phyloP scores from a whole-genome alignment of 2,797 vertebrate genomes.

The Tapirus indicus region DNA sequence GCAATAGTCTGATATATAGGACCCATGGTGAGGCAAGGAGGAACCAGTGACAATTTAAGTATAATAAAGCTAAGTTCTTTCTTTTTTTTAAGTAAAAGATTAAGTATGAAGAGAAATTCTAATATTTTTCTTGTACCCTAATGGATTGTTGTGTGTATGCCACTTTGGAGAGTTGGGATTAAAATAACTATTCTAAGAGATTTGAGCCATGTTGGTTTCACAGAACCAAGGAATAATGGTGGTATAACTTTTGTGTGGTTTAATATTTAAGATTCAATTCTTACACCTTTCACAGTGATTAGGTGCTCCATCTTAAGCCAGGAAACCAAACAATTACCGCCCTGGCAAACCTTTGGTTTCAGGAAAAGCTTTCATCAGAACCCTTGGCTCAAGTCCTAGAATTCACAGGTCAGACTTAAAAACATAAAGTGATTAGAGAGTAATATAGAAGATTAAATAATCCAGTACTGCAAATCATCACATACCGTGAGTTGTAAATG shows the following conservation, averaged over 20 bases:
- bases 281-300: not conserved
- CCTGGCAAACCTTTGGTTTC: not conserved
- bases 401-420: not conserved
- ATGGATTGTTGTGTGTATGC: not conserved
- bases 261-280: not conserved
- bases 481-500: not conserved
- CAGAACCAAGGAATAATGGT: not conserved
- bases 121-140: not conserved
- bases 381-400: not conserved
- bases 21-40: not conserved
- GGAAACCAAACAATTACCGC: not conserved
- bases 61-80: not conserved
- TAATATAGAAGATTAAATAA: not conserved
- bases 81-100: not conserved
- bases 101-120: not conserved
- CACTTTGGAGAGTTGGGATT: not conserved
- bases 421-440: not conserved
- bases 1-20: too few relatives aligned
- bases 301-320: not conserved
- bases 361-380: not conserved
- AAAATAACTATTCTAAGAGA: not conserved
- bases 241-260: not conserved
- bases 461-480: not conserved
- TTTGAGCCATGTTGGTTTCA: not conserved
- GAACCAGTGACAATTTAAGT: not conserved